A percentile compares a stretch with the other conserved stretches of the same genome.
Conservation (phyloP, 2,113 vertebrate genomes). For the Melanerpes formicivorus region DNA sequence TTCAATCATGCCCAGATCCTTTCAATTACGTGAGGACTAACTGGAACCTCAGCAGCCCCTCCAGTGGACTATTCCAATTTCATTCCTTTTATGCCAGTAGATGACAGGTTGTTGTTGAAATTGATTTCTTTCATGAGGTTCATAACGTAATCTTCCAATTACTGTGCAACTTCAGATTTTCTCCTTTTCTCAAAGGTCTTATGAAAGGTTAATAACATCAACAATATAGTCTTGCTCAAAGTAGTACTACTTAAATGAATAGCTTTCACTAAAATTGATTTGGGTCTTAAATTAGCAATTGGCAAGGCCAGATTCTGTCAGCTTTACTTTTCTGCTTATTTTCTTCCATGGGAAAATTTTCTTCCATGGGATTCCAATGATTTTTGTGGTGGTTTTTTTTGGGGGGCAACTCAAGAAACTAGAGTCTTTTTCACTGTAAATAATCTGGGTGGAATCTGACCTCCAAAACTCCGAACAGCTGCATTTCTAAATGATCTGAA, state of each 20-base stretch:
- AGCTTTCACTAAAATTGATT: background rate
- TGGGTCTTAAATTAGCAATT: background rate
- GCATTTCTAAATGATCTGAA: background rate
- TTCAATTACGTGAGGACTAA: conserved; percentile 51
- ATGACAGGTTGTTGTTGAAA: conserved; percentile 61
- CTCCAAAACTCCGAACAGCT: background rate
- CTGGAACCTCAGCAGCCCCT: background rate
- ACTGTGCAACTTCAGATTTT: conserved; percentile 18
- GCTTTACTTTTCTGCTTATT: background rate
- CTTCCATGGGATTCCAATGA: background rate
- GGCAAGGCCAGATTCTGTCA: background rate
- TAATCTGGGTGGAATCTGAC: background rate
- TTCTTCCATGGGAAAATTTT: background rate
- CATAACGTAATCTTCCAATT: conserved; percentile 39
- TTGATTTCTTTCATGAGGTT: conserved; percentile 49
- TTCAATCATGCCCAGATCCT: conserved; percentile 25
- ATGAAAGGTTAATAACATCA: conserved; percentile 35
- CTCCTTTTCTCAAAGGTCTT: background rate
- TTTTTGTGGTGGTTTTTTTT: background rate
- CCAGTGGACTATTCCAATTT: conserved; percentile 5
- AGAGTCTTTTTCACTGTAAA: background rate
- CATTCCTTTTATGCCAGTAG: conserved; percentile 19
- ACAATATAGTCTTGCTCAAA: conserved; percentile 3
- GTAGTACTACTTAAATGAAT: background rate
- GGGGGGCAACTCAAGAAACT: background rate